These are phyloP conservation scores for Doryteuthis pealeii DNA, from an alignment of 1,140 invertebrate genomes.

Conservation along the genomic window DNA sequence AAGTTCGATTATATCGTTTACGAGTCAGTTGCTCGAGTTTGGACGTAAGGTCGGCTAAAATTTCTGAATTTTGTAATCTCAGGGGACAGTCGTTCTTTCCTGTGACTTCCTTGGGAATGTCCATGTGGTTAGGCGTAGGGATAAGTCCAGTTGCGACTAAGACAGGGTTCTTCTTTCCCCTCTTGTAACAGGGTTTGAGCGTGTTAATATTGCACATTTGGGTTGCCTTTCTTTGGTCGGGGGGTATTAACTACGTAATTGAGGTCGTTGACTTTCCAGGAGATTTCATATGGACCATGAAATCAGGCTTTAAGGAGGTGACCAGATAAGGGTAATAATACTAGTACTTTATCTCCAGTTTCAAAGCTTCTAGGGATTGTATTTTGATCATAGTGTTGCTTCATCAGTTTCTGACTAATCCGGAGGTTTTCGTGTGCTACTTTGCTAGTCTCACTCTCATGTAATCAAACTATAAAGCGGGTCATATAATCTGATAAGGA, in stretches of 20 bases:
- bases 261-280: constrained; percentile 18
- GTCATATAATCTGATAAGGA: constrained; percentile 26
- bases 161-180: not conserved
- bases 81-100: not conserved
- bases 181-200: constrained; percentile 25
- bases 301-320: constrained; percentile 23
- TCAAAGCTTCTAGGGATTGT: constrained; percentile 21
- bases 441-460: constrained; percentile 18
- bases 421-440: constrained; percentile 24
- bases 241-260: constrained; percentile 28
- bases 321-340: constrained; percentile 22
- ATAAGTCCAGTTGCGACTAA: not conserved
- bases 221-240: constrained; percentile 10
- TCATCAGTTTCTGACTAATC: constrained; percentile 25
- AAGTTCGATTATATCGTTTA: not conserved
- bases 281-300: constrained; percentile 26
- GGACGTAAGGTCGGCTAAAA: not conserved
- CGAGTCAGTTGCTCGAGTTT: not conserved
- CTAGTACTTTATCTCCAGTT: constrained; percentile 22
- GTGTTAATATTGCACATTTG: constrained; percentile 26
- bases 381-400: constrained; percentile 30
- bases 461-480: constrained; percentile 23
- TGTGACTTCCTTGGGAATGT: too few relatives aligned
- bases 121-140: not conserved
- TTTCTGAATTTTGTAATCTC: not conserved